Conservation (phyloP, 2,888 invertebrate species). For the Seira sanloemensis region DNA sequence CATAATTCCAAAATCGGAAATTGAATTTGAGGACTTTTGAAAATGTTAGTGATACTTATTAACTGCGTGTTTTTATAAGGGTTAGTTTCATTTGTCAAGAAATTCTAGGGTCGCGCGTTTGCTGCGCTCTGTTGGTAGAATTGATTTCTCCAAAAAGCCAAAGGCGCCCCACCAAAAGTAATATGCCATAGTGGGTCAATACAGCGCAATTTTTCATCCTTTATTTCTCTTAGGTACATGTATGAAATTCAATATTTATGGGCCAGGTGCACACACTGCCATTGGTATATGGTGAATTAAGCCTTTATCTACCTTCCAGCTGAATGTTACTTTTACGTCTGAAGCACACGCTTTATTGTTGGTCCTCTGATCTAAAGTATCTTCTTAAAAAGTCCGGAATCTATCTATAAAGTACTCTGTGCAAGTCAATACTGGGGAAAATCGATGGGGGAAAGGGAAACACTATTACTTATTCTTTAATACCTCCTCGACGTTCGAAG, state of each 20-base stretch:
- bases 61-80: too few relatives aligned
- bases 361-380: neutral
- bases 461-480: constrained; percentile 8
- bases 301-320: too few relatives aligned
- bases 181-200: neutral
- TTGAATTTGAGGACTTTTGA: too few relatives aligned
- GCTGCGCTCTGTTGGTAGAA: too few relatives aligned
- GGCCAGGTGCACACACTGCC: neutral
- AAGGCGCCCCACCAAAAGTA: neutral
- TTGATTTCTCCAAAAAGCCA: too few relatives aligned
- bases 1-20: too few relatives aligned
- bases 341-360: too few relatives aligned
- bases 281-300: too few relatives aligned
- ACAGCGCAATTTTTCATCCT: neutral
- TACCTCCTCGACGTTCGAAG: neutral
- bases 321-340: too few relatives aligned
- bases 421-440: neutral
- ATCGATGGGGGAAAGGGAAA: constrained; percentile 6
- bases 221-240: neutral
- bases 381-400: neutral
- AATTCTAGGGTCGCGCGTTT: too few relatives aligned
- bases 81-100: too few relatives aligned
- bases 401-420: neutral
- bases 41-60: too few relatives aligned
- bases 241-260: neutral